Conservation (phyloP, 1,140 invertebrate genomes). For the Lepidotrigona ventralis region DNA sequence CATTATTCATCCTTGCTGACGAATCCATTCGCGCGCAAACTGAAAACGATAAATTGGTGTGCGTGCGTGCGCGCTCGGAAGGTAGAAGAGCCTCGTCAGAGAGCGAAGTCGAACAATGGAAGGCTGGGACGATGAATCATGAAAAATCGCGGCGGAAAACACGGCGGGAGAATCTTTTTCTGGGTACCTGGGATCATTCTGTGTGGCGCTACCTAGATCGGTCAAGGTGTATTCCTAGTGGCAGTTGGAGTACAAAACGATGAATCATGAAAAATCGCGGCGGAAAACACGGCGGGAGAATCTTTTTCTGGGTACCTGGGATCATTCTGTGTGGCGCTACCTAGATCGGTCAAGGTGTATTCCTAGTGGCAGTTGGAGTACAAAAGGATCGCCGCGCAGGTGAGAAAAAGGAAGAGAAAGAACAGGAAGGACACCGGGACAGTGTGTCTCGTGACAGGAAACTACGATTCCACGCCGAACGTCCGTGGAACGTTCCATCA, state of each 20-base stretch:
- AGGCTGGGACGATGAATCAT: constrained; percentile 23
- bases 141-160: constrained; percentile 31
- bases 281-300: constrained; percentile 2
- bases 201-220: constrained; percentile 10
- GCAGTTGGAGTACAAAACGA: too few relatives aligned
- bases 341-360: constrained; percentile 12
- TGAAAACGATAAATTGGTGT: constrained; percentile 4
- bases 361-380: constrained; percentile 7
- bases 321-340: background rate
- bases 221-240: constrained; percentile 1
- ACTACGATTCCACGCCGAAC: constrained; percentile 21
- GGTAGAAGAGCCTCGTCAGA: background rate
- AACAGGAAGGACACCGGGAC: constrained; percentile 3
- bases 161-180: background rate
- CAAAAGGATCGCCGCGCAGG: background rate
- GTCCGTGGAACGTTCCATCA: constrained; percentile 1
- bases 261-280: constrained; percentile 36
- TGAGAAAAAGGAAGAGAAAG: background rate
- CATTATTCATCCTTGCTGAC: background rate
- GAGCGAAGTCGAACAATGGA: background rate
- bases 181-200: background rate
- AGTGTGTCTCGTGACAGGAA: constrained; percentile 8
- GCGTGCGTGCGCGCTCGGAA: background rate
- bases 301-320: constrained; percentile 12
- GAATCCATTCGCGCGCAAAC: constrained; percentile 10